Evolutionary conservation across 2,113 vertebrate genomes (phyloP), one percentile per base, ranked within the genome.

Genomic region (Odontesthes bonariensis): DNA sequence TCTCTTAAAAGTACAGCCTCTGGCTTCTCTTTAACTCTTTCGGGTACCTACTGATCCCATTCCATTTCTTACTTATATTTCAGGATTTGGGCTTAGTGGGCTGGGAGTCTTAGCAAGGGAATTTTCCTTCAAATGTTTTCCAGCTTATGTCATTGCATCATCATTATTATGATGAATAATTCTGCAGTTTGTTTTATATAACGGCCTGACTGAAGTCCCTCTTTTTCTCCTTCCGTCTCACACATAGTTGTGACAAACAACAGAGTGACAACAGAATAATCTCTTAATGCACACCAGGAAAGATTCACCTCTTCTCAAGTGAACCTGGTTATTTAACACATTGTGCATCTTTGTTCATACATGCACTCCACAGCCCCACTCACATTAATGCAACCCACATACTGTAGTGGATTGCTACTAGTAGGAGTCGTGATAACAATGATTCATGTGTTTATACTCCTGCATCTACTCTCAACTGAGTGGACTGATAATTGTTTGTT

Each of bases 391-490:
- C 86, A 85, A 55, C 69, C 86, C 82, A 88, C 84, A 85, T 76
- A 71, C 74, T 83, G 83, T 77, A 78, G 79, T 77, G 75, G 63
- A 86, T 84, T 73, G 79, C 85, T 84, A 86, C 69, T 69, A 77
- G 73, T 65, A 59, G 52, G 70, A 82, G 86, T 58, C 86, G 72
- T 81, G 84, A 90, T 91, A 88, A 87, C 84, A 90, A 85, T 91
- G 88, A 92, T 90, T 88, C 88, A 90, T 92, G 85, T 78, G 71
- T 85, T 86, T 73, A 88, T 89, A 85, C 83, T 84, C 77, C 81
- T 70, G 81, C 80, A 87, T 87, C 83, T 86, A 66, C 75, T 79
- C 57, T 53, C 59, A 81, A n/a, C 74, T 88, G 67, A 83, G 73
- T 49, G 63, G 73, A 86, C 72, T 80, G 86, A 88, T 88, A 88